phyloP scores from a whole-genome alignment of 2,888 invertebrate species.

The Drosophila planitibia region DNA sequence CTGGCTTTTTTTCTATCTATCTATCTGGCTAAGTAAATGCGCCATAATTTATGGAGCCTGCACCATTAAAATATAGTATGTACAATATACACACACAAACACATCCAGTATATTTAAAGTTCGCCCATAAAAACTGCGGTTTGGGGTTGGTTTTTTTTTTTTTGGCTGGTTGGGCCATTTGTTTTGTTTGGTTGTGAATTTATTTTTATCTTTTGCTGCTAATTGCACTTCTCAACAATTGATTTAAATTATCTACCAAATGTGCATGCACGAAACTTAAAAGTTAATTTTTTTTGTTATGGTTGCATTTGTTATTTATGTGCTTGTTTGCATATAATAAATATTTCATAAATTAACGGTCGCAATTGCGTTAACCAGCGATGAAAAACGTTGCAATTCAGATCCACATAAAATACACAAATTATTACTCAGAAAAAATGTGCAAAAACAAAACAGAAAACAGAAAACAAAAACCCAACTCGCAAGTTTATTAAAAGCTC shows the following conservation, averaged over 20 bases:
- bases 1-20: conserved; percentile 49
- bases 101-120: conserved; percentile 37
- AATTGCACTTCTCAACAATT: conserved; percentile 79
- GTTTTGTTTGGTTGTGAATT: conserved; percentile 58
- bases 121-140: conserved; percentile 41
- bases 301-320: conserved; percentile 52
- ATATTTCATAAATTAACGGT: conserved; percentile 77
- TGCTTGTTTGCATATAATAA: conserved; percentile 57
- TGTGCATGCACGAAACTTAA: conserved; percentile 30
- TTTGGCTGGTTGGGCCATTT: conserved; percentile 60
- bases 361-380: conserved; percentile 74
- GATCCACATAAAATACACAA: conserved; percentile 56
- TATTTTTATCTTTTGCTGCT: conserved; percentile 76
- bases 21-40: conserved; percentile 74
- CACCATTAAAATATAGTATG: conserved; percentile 66
- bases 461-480: conserved; percentile 16
- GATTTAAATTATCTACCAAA: conserved; percentile 78
- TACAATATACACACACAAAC: conserved; percentile 2
- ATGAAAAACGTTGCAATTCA: conserved; percentile 77
- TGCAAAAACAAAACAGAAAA: conserved; percentile 3
- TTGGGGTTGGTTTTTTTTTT: neutral
- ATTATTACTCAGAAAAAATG: conserved; percentile 6
- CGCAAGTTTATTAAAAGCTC: conserved; percentile 76
- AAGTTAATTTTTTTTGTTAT: conserved; percentile 15
- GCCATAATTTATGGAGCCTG: conserved; percentile 75